Evolutionary conservation across 2,888 invertebrate genomes (phyloP).

Genomic region (Caenorhabditis sp.): DNA sequence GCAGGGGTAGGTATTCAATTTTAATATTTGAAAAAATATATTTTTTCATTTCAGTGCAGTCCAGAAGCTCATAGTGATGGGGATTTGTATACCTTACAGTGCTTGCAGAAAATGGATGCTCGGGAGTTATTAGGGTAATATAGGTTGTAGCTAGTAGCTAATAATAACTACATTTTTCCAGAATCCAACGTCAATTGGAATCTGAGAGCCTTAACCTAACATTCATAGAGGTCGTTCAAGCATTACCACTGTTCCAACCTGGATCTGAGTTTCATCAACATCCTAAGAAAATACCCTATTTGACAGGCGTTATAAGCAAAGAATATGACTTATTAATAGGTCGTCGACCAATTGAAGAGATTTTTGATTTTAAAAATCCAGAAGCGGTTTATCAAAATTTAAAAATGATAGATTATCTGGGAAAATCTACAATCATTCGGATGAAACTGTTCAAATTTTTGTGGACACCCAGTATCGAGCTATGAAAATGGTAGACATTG

Average conservation of each 20-base stretch:
- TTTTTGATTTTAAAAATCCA: constrained; percentile 10
- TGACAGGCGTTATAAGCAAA: constrained; percentile 34
- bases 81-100: constrained; percentile 15
- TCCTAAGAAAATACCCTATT: constrained; percentile 19
- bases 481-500: constrained; percentile 5
- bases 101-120: constrained; percentile 20
- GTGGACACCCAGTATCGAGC: constrained; percentile 11
- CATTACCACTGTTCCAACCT: constrained; percentile 37
- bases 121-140: constrained; percentile 22
- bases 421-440: constrained; percentile 27
- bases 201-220: constrained; percentile 8
- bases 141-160: too few relatives aligned
- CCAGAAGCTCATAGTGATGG: constrained; percentile 3
- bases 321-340: constrained; percentile 35
- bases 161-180: too few relatives aligned
- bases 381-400: too few relatives aligned
- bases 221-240: constrained; percentile 8
- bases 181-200: constrained; percentile 36
- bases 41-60: background rate
- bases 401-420: too few relatives aligned
- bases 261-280: constrained; percentile 22
- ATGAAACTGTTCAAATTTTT: constrained; percentile 35
- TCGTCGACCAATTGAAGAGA: constrained; percentile 8
- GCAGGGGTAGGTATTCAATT: constrained; percentile 23
- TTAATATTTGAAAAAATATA: background rate